Percentiles rank a stretch among this genome's conserved stretches.
Conservation (phyloP, 2,888 invertebrate species). For the Epicampocera succincta region DNA sequence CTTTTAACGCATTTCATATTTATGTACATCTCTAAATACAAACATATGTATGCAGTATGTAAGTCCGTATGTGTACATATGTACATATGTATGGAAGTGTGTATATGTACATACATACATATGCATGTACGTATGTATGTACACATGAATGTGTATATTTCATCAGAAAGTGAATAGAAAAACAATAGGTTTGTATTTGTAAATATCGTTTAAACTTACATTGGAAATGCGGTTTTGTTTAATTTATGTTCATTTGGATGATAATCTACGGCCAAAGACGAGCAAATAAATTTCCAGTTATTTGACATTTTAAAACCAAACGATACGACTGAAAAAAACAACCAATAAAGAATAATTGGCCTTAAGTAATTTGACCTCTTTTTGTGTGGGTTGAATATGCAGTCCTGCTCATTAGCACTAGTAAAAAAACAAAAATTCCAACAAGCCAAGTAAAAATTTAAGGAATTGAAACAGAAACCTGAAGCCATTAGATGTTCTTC, state of each 20-base stretch:
- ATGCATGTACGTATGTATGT: not conserved
- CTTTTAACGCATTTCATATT: no score
- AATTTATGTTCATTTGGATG: slow-evolving; percentile 57
- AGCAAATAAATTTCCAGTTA: slow-evolving; percentile 59
- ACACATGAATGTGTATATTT: not conserved
- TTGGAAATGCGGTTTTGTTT: slow-evolving; percentile 49
- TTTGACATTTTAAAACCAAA: slow-evolving; percentile 63
- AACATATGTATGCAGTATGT: no score
- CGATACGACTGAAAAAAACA: slow-evolving; percentile 39
- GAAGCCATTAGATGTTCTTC: slow-evolving; percentile 42
- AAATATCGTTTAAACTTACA: not conserved
- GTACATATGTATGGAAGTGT: not conserved
- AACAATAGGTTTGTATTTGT: not conserved
- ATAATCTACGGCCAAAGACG: slow-evolving; percentile 48
- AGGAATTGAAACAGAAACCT: slow-evolving; percentile 31
- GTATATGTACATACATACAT: not conserved
- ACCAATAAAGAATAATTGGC: slow-evolving; percentile 54
- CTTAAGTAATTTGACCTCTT: slow-evolving; percentile 61
- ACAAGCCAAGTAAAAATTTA: not conserved
- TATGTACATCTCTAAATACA: no score
- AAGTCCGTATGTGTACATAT: not conserved
- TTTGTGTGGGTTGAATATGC: slow-evolving; percentile 18
- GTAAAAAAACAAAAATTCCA: not conserved
- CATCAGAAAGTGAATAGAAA: no score
- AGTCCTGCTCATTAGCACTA: slow-evolving; percentile 27